Evolutionary conservation across 2,113 vertebrate genomes (phyloP).

Genomic region (Ceyx cyanopectus): DNA sequence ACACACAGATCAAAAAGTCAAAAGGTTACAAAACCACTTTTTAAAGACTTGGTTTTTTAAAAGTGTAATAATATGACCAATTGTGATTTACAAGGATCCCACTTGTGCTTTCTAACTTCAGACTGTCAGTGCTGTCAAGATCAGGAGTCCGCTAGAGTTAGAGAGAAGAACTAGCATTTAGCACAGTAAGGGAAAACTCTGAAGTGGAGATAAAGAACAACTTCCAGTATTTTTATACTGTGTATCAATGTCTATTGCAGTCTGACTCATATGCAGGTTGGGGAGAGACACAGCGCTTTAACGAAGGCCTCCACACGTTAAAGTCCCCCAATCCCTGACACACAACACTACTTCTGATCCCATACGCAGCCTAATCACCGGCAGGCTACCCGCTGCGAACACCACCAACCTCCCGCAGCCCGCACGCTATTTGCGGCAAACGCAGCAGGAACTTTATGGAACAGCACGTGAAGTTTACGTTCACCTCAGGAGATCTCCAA

Average conservation of each 20-base stretch:
- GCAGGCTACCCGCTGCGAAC: not conserved
- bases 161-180: not conserved
- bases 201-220: not conserved
- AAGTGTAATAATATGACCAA: not conserved
- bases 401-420: not conserved
- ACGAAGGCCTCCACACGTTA: accelerated
- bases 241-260: not conserved
- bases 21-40: not conserved
- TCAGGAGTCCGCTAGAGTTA: not conserved
- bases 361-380: accelerated
- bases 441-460: not conserved
- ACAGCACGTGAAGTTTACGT: not conserved
- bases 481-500: not conserved
- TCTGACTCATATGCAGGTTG: not conserved
- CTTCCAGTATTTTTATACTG: not conserved
- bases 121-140: not conserved
- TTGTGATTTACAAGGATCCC: not conserved
- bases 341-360: not conserved
- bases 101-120: not conserved
- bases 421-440: not conserved
- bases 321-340: not conserved
- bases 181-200: not conserved
- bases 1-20: not conserved
- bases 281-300: not conserved
- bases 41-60: not conserved